Conservation (phyloP, 2,888 invertebrate species). For the Slavum lentiscoides region DNA sequence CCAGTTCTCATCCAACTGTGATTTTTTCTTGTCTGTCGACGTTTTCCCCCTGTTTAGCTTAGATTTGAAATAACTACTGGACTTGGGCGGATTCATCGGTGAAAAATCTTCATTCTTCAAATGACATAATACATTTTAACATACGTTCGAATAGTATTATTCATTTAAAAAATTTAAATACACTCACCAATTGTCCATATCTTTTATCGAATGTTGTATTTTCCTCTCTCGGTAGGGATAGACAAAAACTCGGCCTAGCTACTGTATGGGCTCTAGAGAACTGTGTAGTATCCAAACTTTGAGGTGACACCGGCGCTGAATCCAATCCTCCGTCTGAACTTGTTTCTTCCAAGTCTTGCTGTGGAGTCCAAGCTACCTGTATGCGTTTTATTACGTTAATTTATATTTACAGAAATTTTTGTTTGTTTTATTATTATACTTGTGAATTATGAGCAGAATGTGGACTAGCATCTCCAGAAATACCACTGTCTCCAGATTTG, state of each 20-base stretch:
- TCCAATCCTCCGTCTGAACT: slow-evolving; percentile 63
- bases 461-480: slow-evolving; percentile 76
- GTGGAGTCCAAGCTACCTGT: slow-evolving; percentile 74
- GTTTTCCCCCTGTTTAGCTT: slow-evolving; percentile 50
- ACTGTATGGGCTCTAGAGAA: slow-evolving; percentile 58
- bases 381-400: slow-evolving; percentile 13
- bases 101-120: slow-evolving; percentile 44
- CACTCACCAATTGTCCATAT: slow-evolving; percentile 43
- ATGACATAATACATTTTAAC: not conserved
- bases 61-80: slow-evolving; percentile 41
- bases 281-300: slow-evolving; percentile 60
- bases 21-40: slow-evolving; percentile 58
- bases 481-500: slow-evolving; percentile 82
- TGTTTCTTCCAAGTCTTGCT: slow-evolving; percentile 77
- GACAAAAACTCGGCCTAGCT: slow-evolving; percentile 65
- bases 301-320: slow-evolving; percentile 57
- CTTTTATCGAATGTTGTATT: slow-evolving; percentile 60
- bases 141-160: not conserved
- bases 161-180: not conserved
- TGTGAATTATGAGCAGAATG: slow-evolving; percentile 59
- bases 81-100: slow-evolving; percentile 44
- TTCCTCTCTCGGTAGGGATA: slow-evolving; percentile 74
- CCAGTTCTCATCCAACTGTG: slow-evolving; percentile 71
- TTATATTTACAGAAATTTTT: not conserved
- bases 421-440: slow-evolving; percentile 55